Evolutionary conservation across 2,113 vertebrate genomes (phyloP), one percentile per base, ranked within the genome.

Genomic region (Pseudopipra pipra): DNA sequence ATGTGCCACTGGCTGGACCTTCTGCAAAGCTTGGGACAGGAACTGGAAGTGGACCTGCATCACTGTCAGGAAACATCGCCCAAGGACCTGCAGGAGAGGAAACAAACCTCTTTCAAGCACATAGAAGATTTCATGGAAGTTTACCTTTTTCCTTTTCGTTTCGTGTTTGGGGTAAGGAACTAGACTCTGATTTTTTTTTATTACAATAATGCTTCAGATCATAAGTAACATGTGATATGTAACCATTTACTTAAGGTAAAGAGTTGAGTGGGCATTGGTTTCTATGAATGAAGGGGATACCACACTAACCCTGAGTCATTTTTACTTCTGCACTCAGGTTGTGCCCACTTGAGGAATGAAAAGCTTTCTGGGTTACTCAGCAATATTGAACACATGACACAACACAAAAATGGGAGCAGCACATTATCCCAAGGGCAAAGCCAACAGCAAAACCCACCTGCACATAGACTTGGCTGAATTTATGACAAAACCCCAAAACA

Each of bases 41-140:
- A 99, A 99, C 98, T 99, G 99, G 96, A 99, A 99, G 96, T 99
- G 99, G 95, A 99, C 99, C 98, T 99, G 99, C 98, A 99, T 98
- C 97, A 99, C 99, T 0, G 99, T 99, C 98, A 99, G 95, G 98
- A 99, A 99, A 96, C 99, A 99, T 73, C 99, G 98, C 61, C 99
- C 99, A 84, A 99, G 98, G 56, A 99, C 99, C 99, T 99, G 96
- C 8, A 43, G 78, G 96, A 91, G 67, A 95, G 58, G 35, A 88
- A 51, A 85, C 65, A 83, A 43, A 70, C 5, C 8, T 8, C 4
- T 33, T 51, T 67, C 44, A 86, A 61, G 30, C 52, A 92, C 74
- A 67, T 0, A 14, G 3, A 76, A 44, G 18, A 88, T 35, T 27
- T 24, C 14, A 49, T 0, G 1, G 27, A 66, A 31, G 14, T 19